Evolutionary conservation across 2,113 vertebrate species (phyloP).

Genomic region (Apus apus): DNA sequence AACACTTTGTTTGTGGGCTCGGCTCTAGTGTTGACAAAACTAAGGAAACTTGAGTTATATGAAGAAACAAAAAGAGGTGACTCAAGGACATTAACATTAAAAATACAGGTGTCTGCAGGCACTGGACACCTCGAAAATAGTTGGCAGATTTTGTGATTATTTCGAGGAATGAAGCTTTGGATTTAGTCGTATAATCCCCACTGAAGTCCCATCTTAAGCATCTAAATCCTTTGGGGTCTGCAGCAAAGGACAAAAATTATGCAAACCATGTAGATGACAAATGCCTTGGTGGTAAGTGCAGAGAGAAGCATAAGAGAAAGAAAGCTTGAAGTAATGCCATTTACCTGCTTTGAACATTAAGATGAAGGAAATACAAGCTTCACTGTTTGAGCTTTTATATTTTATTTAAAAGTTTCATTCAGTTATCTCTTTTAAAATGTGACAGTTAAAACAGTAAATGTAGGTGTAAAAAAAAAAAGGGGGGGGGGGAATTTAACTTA

Average conservation of each 20-base stretch:
- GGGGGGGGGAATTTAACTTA: accelerated
- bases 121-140: background rate
- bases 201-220: background rate
- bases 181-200: background rate
- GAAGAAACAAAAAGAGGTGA: background rate
- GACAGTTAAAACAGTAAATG: background rate
- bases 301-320: background rate
- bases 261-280: constrained; percentile 21
- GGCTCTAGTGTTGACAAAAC: background rate
- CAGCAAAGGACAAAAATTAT: background rate
- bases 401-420: background rate
- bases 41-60: background rate
- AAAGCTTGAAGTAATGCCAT: constrained; percentile 15
- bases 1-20: background rate
- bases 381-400: background rate
- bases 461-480: background rate
- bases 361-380: background rate
- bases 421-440: background rate
- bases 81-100: background rate
- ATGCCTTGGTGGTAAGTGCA: background rate
- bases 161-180: background rate
- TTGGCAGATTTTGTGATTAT: background rate
- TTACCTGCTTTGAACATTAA: constrained; percentile 38
- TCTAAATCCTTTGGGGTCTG: background rate
- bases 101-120: background rate